Percentiles rank a stretch among this genome's conserved stretches.
phyloP scores from a whole-genome alignment of 35 echinoderm and acorn worm genomes.

The Apostichopus parvimensis region DNA sequence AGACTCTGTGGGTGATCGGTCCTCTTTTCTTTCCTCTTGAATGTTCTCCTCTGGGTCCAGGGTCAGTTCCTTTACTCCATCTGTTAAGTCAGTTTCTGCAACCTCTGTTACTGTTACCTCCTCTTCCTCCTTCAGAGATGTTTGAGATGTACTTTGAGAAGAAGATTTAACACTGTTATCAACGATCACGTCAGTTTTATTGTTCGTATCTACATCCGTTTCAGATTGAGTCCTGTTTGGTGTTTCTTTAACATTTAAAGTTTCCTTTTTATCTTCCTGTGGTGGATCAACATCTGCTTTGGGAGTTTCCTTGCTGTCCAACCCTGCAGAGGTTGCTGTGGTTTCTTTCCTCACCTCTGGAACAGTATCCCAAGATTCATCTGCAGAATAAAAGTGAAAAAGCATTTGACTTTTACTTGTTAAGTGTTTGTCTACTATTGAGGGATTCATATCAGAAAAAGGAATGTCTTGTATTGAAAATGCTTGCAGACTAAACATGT shows the following conservation, averaged over 20 bases:
- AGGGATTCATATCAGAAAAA: too few relatives aligned
- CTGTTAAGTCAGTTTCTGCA: not conserved
- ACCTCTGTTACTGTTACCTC: not conserved
- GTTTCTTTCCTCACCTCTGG: slow-evolving; percentile 54
- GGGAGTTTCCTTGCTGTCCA: not conserved
- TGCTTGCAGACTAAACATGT: too few relatives aligned
- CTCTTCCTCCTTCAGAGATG: not conserved
- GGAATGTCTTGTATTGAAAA: too few relatives aligned
- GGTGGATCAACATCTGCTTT: not conserved
- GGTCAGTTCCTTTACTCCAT: slow-evolving; percentile 48
- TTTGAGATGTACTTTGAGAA: not conserved
- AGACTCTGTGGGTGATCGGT: slow-evolving; percentile 52
- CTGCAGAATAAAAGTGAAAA: slow-evolving; percentile 2
- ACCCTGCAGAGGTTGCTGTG: not conserved
- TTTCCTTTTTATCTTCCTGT: slow-evolving; percentile 16
- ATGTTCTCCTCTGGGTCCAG: slow-evolving; percentile 7
- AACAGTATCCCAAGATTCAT: slow-evolving; percentile 83
- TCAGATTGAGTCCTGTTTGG: slow-evolving; percentile 32
- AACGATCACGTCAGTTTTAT: slow-evolving; percentile 9
- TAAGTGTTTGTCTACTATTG: too few relatives aligned
- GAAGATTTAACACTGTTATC: not conserved
- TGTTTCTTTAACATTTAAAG: slow-evolving; percentile 4
- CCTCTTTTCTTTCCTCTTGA: not conserved
- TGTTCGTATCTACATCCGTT: not conserved
- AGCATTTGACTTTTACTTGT: too few relatives aligned